Base-by-base conservation (phyloP, 2,888 invertebrate species). In the Drosophila peninsularis region DNA sequence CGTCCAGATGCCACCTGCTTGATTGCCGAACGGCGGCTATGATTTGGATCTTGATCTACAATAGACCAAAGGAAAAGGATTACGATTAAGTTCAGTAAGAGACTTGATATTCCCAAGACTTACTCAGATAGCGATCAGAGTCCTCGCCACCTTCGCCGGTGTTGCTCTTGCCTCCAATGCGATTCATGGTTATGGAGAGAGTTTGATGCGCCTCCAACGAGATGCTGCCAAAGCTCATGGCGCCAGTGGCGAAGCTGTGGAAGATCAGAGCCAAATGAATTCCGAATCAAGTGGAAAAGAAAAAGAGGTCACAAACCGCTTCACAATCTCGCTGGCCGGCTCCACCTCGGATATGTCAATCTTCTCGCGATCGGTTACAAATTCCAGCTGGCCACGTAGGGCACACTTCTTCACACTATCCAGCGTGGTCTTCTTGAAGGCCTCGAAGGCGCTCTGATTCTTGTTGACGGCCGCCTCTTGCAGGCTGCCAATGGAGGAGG, bases 1-100 rank as follows among this genome's bases (percentile, higher is more conserved):
- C 99, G 95, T 9, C 99, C 99, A 9, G 98, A 98, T 9, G 99
- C 99, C 17, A 99, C 98, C 94, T 99, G 99, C 92, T 99, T 99
- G 90, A 99, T 99, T 10, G 99, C 96, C 0, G 99, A 99, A 13
- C 99, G 94, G 80, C 94, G 95, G 93, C 97, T 98, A 91, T 95
- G 94, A 66, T 96, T 94, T 0, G 96, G 95, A 90, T 97, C 97
- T 93, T 97, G 95, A 86, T 95, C 92, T 92, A 42, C 9, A 52
- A 9, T 5, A 21, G 39, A 49, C 24, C 1, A 37, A 2, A 52
- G 5, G 4, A 0, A 6, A 14, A 3, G 1, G 7, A 32, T 10
- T 24, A 1, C 4, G 1, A 0, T 6, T 9, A 0, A 49, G 24
- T 21, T 24, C 1, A 13, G 9, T 5, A 1, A 13, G 3, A 30